phyloP scores from a whole-genome alignment of 2,797 vertebrate species.

The Danio tinwini region DNA sequence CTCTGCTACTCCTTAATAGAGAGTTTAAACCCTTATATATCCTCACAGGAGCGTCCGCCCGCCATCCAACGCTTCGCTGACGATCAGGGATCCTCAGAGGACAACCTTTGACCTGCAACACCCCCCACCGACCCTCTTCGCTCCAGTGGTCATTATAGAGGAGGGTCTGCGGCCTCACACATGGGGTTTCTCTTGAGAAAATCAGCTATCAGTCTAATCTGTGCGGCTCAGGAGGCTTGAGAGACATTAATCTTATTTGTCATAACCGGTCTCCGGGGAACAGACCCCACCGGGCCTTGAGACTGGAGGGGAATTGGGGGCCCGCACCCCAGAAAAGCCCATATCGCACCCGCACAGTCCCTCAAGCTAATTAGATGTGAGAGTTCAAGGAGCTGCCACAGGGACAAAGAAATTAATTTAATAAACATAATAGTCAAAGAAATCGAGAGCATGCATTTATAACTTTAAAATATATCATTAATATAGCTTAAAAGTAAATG shows the following conservation, averaged over 20 bases:
- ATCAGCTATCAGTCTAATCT: slow-evolving; percentile 72
- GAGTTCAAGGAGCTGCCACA: slow-evolving; percentile 76
- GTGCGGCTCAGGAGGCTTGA: slow-evolving; percentile 76
- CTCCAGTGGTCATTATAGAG: slow-evolving; percentile 54
- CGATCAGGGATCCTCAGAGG: slow-evolving; percentile 28
- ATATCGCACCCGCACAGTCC: slow-evolving; percentile 59
- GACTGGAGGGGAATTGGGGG: slow-evolving; percentile 43
- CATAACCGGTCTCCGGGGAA: slow-evolving; percentile 82
- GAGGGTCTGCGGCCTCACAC: slow-evolving; percentile 65
- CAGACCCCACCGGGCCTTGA: slow-evolving; percentile 41
- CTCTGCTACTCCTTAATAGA: slow-evolving; percentile 35
- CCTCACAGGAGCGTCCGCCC: slow-evolving; percentile 16
- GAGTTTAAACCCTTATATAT: slow-evolving; percentile 22
- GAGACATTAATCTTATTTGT: slow-evolving; percentile 87
- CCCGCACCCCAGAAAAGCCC: slow-evolving; percentile 21
- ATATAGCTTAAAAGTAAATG: no score
- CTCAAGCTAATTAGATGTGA: slow-evolving; percentile 83
- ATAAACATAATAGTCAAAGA: no score
- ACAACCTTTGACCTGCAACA: slow-evolving; percentile 50
- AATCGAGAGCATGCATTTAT: no score
- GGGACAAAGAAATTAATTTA: slow-evolving; percentile 69
- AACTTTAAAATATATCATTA: no score
- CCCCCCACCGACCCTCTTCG: slow-evolving; percentile 43
- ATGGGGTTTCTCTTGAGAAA: slow-evolving; percentile 78
- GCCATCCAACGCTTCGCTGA: slow-evolving; percentile 53